Evolutionary conservation across 2,888 invertebrate species (phyloP).

Genomic region (Archips crataeganus): DNA sequence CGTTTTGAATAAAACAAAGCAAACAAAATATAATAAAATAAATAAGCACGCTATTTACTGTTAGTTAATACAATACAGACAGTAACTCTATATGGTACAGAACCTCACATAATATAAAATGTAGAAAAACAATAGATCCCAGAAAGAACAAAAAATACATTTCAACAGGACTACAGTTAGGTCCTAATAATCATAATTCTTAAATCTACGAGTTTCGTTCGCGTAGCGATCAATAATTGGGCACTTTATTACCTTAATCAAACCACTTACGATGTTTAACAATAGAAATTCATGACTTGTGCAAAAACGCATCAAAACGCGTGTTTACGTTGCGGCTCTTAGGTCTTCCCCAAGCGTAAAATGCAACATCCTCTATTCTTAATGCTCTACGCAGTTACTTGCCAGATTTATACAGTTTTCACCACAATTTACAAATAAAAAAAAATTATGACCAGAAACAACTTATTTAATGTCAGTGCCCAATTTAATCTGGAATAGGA

Average conservation of each 20-base stretch:
- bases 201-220: background rate
- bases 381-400: slow-evolving; percentile 16
- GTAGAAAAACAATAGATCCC: too few species aligned
- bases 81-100: too few species aligned
- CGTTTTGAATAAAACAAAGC: background rate
- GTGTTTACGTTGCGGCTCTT: slow-evolving; percentile 40
- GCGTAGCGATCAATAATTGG: slow-evolving; percentile 4
- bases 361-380: slow-evolving; percentile 40
- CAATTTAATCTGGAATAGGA: slow-evolving; percentile 7
- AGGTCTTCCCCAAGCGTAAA: slow-evolving; percentile 33
- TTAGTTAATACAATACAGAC: background rate
- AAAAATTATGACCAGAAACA: background rate
- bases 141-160: too few species aligned
- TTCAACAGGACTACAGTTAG: background rate
- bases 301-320: slow-evolving; percentile 28
- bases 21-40: background rate
- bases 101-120: too few species aligned
- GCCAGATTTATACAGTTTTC: background rate
- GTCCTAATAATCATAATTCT: background rate
- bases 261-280: slow-evolving; percentile 31
- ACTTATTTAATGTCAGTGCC: background rate
- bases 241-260: slow-evolving; percentile 14
- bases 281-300: slow-evolving; percentile 24
- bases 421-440: background rate
- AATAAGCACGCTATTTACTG: background rate